Conservation (phyloP, 2,113 vertebrate species). For the Todiramphus saurophagus region DNA sequence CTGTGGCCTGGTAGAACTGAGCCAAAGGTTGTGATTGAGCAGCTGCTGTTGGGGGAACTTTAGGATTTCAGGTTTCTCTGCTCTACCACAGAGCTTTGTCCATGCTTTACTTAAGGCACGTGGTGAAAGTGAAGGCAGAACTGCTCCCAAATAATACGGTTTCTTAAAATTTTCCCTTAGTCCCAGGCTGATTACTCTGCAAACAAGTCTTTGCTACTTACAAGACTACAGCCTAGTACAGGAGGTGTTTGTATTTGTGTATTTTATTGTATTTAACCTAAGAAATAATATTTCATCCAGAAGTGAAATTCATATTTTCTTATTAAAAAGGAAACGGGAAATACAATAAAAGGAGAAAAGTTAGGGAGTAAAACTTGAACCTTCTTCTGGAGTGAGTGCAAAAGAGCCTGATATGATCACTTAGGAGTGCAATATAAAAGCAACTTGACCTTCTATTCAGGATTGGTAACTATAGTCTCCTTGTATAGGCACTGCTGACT, state of each 20-base stretch:
- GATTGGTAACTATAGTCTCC: background rate
- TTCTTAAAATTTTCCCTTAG: background rate
- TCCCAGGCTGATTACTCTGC: background rate
- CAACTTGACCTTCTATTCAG: background rate
- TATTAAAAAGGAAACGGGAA: background rate
- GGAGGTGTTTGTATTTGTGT: background rate
- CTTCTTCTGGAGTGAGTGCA: background rate
- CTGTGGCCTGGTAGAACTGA: background rate
- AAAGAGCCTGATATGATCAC: background rate
- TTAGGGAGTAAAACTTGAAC: background rate
- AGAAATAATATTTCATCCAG: background rate
- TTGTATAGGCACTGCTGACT: background rate
- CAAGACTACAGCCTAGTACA: background rate
- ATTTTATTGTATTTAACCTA: conserved; percentile 2
- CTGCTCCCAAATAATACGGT: background rate
- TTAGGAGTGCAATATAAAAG: background rate
- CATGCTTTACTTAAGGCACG: background rate
- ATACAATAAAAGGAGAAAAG: background rate
- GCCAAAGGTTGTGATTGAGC: background rate
- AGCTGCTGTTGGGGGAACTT: background rate
- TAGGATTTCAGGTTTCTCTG: background rate
- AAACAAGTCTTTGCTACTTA: background rate
- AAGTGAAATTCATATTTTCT: background rate
- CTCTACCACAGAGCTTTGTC: background rate
- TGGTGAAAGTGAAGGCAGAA: background rate